Conservation (phyloP, 2,888 invertebrate genomes). For the Cosmopolites sordidus region DNA sequence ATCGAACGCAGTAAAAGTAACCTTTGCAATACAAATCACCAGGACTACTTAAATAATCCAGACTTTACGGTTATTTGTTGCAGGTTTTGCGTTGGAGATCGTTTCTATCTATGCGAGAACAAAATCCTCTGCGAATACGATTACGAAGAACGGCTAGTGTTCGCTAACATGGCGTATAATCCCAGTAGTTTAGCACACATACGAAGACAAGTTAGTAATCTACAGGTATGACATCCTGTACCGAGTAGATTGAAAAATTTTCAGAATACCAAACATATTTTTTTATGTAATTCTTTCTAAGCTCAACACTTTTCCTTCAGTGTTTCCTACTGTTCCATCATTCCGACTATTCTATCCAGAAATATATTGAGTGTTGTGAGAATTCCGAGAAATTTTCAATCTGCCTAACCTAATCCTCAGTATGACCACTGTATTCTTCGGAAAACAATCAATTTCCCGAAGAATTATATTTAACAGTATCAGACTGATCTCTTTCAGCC, state of each 20-base stretch:
- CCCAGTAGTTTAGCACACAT: constrained; percentile 83
- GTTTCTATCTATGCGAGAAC: constrained; percentile 90
- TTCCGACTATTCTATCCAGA: not conserved
- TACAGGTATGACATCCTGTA: constrained; percentile 41
- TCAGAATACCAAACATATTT: not conserved
- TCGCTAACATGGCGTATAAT: constrained; percentile 83
- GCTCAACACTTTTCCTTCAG: not conserved
- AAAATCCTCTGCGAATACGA: constrained; percentile 93
- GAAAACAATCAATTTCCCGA: not conserved
- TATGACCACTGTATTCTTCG: too few species aligned
- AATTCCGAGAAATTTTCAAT: too few species aligned
- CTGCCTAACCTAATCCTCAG: too few species aligned
- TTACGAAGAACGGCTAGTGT: constrained; percentile 86
- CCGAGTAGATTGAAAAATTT: not conserved
- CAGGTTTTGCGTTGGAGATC: constrained; percentile 92
- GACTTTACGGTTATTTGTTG: not conserved
- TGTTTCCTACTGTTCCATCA: too few species aligned
- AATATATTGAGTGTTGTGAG: too few species aligned
- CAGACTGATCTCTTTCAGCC: constrained; percentile 36
- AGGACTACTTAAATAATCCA: too few species aligned
- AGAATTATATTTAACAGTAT: not conserved
- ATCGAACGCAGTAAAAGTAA: too few species aligned
- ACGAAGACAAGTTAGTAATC: constrained; percentile 73
- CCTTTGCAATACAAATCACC: too few species aligned
- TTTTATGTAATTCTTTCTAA: not conserved